phyloP scores from a whole-genome alignment of 2,797 vertebrate species.

The Dipus sagitta region DNA sequence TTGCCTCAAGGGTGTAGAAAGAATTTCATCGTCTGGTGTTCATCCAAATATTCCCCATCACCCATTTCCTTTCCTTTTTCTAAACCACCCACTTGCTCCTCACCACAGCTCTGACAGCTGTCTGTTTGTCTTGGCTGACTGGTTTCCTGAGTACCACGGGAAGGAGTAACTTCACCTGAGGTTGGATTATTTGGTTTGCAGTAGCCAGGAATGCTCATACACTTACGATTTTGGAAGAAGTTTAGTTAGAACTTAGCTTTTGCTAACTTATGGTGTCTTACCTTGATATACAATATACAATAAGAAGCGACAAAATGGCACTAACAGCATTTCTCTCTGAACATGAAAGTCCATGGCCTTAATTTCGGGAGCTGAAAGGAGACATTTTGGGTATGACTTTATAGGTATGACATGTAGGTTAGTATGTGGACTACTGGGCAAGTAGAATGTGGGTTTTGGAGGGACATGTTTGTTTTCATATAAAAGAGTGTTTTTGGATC shows the following conservation, averaged over 20 bases:
- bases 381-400: neutral
- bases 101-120: neutral
- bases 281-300: conserved; percentile 15
- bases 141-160: conserved; percentile 49
- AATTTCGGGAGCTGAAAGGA: conserved; percentile 25
- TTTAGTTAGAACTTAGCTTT: conserved; percentile 43
- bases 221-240: conserved; percentile 50
- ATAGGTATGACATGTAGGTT: neutral
- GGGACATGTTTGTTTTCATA: conserved; percentile 7
- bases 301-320: conserved; percentile 35
- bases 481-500: neutral
- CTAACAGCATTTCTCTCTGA: conserved; percentile 34
- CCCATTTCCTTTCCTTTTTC: conserved; percentile 19
- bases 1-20: conserved; percentile 64
- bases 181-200: conserved; percentile 32
- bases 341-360: neutral
- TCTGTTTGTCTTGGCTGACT: conserved; percentile 67
- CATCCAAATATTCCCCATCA: conserved; percentile 51
- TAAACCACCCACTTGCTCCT: conserved; percentile 37
- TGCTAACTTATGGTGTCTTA: neutral
- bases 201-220: conserved; percentile 55
- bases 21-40: conserved; percentile 68
- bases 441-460: neutral
- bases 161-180: conserved; percentile 34
- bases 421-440: neutral